Conservation (phyloP, 2,797 vertebrate species). For the Diglossa cyanea region DNA sequence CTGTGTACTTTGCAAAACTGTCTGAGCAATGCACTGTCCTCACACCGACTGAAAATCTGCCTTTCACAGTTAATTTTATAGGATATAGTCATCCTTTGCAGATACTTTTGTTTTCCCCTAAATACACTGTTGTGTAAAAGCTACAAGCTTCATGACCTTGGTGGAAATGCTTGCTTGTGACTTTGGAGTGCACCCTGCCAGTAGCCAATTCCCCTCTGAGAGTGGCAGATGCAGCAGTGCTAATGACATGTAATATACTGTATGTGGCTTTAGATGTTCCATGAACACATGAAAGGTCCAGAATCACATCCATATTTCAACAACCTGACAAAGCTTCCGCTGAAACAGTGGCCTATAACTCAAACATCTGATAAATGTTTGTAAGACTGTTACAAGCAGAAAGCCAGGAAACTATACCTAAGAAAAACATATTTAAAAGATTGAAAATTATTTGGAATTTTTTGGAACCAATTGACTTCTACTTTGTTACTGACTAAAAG, state of each 20-base stretch:
- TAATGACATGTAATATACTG: background rate
- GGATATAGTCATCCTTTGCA: background rate
- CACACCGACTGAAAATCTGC: background rate
- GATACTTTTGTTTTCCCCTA: background rate
- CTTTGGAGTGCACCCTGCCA: background rate
- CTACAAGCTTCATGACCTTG: background rate
- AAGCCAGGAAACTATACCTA: background rate
- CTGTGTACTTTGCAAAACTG: background rate
- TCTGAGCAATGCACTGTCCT: background rate
- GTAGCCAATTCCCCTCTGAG: background rate
- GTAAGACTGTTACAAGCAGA: background rate
- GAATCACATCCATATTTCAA: background rate
- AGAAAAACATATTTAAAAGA: background rate
- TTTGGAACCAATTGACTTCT: background rate
- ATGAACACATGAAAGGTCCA: background rate
- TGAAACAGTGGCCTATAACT: background rate
- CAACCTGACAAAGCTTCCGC: background rate
- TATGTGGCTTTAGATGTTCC: background rate
- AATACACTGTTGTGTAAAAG: background rate
- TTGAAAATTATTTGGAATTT: background rate
- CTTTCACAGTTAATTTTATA: background rate
- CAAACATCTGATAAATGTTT: background rate
- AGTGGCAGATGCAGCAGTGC: background rate
- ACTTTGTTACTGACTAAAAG: background rate
- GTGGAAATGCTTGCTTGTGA: background rate